Conservation (phyloP, 2,113 vertebrate species). For the Chaetodon auriga region DNA sequence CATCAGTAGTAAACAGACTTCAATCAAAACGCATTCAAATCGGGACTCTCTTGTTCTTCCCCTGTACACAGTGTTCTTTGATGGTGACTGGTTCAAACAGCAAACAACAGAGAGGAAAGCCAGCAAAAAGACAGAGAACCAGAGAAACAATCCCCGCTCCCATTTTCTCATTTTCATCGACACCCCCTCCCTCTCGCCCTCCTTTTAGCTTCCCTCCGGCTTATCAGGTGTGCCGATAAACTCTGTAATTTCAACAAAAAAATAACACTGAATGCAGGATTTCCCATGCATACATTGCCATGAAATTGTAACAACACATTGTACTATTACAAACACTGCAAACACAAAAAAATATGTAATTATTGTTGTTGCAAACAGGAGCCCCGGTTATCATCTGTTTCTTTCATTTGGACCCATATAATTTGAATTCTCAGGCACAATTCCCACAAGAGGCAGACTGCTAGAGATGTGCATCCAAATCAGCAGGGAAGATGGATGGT, state of each 20-base stretch:
- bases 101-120: slow-evolving; percentile 30
- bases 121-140: slow-evolving; percentile 34
- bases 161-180: slow-evolving; percentile 43
- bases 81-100: slow-evolving; percentile 52
- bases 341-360: slow-evolving; percentile 30
- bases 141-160: slow-evolving; percentile 45
- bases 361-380: slow-evolving; percentile 26
- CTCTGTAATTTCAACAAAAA: slow-evolving; percentile 35
- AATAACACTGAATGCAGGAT: slow-evolving; percentile 1
- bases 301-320: slow-evolving; percentile 13
- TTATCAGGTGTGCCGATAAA: slow-evolving; percentile 42
- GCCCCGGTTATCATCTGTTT: slow-evolving; percentile 7
- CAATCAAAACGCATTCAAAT: slow-evolving; percentile 56
- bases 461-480: slow-evolving; percentile 31
- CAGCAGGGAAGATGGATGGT: slow-evolving; percentile 11
- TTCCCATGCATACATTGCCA: slow-evolving; percentile 11
- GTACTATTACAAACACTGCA: slow-evolving; percentile 3
- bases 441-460: slow-evolving; percentile 9
- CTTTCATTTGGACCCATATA: slow-evolving; percentile 9
- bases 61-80: slow-evolving; percentile 51
- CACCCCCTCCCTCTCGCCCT: slow-evolving; percentile 19
- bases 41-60: slow-evolving; percentile 42
- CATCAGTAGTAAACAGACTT: slow-evolving; percentile 58
- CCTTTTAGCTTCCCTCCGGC: slow-evolving; percentile 10
- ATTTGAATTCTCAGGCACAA: slow-evolving; percentile 24